Evolutionary conservation across 1,140 invertebrate species (phyloP).

Genomic region (Alviniconcha marisindica): DNA sequence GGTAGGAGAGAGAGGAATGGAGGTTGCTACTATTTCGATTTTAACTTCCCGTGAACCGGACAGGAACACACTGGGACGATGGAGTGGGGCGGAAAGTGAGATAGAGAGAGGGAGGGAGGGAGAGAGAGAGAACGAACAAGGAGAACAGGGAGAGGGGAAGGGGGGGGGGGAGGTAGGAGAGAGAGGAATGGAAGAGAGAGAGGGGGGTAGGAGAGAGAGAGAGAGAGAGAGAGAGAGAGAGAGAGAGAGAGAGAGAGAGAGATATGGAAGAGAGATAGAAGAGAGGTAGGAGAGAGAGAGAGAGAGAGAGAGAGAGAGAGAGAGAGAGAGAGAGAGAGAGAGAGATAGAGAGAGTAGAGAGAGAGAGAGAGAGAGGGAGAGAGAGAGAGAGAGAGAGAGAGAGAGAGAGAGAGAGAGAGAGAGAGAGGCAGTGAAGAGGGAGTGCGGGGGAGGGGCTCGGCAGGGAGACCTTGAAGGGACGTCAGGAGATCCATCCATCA

Average conservation of each 20-base stretch:
- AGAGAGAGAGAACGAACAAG: neutral
- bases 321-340: constrained; percentile 24
- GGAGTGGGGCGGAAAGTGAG: no score
- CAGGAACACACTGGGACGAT: no score
- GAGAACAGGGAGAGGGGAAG: neutral
- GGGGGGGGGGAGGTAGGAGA: no score
- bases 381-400: constrained; percentile 19
- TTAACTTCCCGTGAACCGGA: no score
- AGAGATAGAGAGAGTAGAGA: neutral
- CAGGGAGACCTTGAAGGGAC: no score
- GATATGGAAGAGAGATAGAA: neutral
- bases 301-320: constrained; percentile 4
- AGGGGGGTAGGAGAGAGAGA: neutral
- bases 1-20: no score
- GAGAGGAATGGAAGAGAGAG: neutral
- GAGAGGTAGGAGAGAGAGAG: neutral
- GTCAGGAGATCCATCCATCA: no score
- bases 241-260: constrained; percentile 14
- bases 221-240: constrained; percentile 10
- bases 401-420: neutral
- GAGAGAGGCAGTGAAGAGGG: no score
- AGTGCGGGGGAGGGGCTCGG: neutral
- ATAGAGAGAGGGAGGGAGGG: neutral
- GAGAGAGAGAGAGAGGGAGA: neutral
- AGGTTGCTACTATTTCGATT: no score